Conservation (phyloP, 2,797 vertebrate species). For the Galago senegalensis region DNA sequence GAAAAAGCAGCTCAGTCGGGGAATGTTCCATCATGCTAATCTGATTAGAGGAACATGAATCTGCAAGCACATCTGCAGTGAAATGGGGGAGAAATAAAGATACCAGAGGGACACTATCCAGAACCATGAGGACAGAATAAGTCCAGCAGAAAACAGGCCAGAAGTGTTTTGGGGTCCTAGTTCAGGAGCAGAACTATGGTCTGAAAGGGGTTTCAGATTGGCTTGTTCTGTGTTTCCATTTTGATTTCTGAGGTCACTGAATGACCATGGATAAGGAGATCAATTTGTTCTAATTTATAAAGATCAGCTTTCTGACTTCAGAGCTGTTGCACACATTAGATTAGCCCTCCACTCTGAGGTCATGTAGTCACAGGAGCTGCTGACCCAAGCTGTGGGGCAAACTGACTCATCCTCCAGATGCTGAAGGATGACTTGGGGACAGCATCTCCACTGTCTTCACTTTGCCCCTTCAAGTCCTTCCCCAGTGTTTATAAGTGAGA, state of each 20-base stretch:
- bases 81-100: background rate
- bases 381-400: background rate
- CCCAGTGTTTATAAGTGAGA: background rate
- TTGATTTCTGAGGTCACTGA: constrained; percentile 1
- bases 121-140: background rate
- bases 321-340: background rate
- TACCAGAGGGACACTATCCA: background rate
- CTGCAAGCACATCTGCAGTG: background rate
- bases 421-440: background rate
- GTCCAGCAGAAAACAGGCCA: background rate
- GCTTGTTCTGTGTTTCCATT: background rate
- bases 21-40: constrained; percentile 20
- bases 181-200: background rate
- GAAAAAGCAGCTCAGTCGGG: constrained; percentile 41
- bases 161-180: background rate
- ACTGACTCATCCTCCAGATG: background rate
- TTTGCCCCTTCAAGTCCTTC: background rate
- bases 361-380: background rate
- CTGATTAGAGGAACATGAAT: constrained; percentile 22
- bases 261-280: background rate
- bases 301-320: constrained; percentile 13
- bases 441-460: background rate
- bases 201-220: background rate
- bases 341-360: background rate
- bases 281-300: background rate